phyloP scores from a whole-genome alignment of 2,888 invertebrate genomes.

The Caenorhabditis plicata region DNA sequence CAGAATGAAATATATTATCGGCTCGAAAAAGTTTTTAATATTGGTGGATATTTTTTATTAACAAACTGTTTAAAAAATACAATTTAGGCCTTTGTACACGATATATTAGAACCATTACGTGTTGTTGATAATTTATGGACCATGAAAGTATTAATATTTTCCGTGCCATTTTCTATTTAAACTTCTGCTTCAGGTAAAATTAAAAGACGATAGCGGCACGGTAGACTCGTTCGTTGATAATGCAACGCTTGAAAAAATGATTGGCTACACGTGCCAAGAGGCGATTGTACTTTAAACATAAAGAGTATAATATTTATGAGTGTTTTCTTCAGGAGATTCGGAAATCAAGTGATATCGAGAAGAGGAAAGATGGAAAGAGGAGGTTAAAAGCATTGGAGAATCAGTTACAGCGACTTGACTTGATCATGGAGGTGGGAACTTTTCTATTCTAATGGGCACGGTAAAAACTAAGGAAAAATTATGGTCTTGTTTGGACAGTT shows the following conservation, averaged over 20 bases:
- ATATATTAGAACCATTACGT: slow-evolving; percentile 18
- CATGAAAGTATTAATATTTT: slow-evolving; percentile 14
- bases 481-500: too few relatives aligned
- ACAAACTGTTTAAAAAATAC: neutral
- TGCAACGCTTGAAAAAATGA: slow-evolving; percentile 9
- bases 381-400: slow-evolving; percentile 14
- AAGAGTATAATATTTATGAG: neutral
- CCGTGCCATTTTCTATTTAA: too few relatives aligned
- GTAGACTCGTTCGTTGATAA: slow-evolving; percentile 12
- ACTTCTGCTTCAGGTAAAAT: neutral
- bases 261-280: slow-evolving; percentile 21
- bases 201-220: slow-evolving; percentile 4
- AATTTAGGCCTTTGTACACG: slow-evolving; percentile 6
- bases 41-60: neutral
- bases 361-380: slow-evolving; percentile 16
- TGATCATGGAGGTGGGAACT: slow-evolving; percentile 17
- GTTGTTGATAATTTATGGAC: slow-evolving; percentile 25
- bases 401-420: slow-evolving; percentile 18
- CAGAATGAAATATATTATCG: slow-evolving; percentile 20
- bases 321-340: slow-evolving; percentile 10
- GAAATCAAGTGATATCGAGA: slow-evolving; percentile 19
- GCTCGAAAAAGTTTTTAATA: slow-evolving; percentile 6
- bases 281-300: slow-evolving; percentile 11
- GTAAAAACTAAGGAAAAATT: too few relatives aligned
- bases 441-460: too few relatives aligned